Base-by-base conservation (phyloP, 2,797 vertebrate species). In the Halcyon leucocephala region DNA sequence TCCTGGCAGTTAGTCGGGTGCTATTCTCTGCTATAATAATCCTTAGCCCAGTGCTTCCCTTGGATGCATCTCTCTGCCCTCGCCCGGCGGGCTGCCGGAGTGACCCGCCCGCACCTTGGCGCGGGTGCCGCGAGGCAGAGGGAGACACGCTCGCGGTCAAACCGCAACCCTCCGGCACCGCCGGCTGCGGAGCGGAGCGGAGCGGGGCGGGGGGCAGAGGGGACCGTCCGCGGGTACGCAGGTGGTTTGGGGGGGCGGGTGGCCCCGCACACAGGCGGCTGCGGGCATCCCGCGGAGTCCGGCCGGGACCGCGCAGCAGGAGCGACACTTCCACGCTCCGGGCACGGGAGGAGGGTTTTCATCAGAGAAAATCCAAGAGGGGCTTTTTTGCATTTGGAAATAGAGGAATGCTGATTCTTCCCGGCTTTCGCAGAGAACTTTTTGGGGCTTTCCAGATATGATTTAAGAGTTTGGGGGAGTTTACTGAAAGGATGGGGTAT, bases 361-460 rank as follows among this genome's bases (percentile, higher is more conserved):
- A 8, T 10, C 19, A 29, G 44, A 28, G 64, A 29, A 31, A 54
- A 16, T 49, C 1, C 25, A 9, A 54, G 39, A 62, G 82, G 65
- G 72, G 14, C 9, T 86, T 82, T 81, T 79, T 42, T 7, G 4
- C 41, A 6, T 94, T 86, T 88, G 72, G 95, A 88, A 95, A 96
- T 94, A 57, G 26, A 49, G 96, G 94, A 95, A 86, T 61, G 3
- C 6, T 61, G 24, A 39, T 16, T 70, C 7, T 80, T 89, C 74
- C 41, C 3, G 42, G 42, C 29, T 78, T 81, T 49, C 41, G 81
- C 33, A 7, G 52, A 90, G 46, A 81, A 39, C 5, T 71, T 61
- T 19, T 31, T 41, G 92, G 95, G 91, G 61, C 26, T 97, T 96
- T 95, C 96, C 96, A 69, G 41, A 61, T 35, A 33, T 1, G 29